A percentile compares a stretch with the other conserved stretches of the same genome.
Evolutionary conservation across 2,888 invertebrate genomes (phyloP).

Genomic region (Carabus problematicus): DNA sequence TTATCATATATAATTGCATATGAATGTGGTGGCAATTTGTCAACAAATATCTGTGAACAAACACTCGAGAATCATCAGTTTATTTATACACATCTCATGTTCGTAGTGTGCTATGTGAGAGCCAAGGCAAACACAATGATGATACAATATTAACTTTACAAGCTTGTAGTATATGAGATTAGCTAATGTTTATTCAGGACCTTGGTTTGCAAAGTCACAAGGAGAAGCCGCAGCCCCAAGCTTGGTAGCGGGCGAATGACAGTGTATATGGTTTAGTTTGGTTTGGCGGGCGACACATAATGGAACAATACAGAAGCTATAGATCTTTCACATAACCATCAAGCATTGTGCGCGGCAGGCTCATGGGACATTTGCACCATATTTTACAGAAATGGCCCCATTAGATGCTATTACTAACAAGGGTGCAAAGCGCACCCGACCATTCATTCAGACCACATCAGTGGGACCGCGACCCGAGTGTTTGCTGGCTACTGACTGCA

Average conservation of each 20-base stretch:
- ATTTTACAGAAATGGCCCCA: constrained; percentile 58
- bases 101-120: constrained; percentile 1
- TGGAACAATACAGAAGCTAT: constrained; percentile 42
- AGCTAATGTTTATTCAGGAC: constrained; percentile 41
- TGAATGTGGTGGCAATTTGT: constrained; percentile 7
- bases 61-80: constrained; percentile 25
- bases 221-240: constrained; percentile 7
- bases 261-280: neutral
- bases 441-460: constrained; percentile 38
- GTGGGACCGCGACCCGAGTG: constrained; percentile 19
- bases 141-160: constrained; percentile 28
- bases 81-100: constrained; percentile 30
- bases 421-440: constrained; percentile 30
- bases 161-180: constrained; percentile 32
- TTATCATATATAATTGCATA: too few species aligned
- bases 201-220: constrained; percentile 14
- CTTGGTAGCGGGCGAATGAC: constrained; percentile 1
- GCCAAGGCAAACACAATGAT: constrained; percentile 17
- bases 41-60: constrained; percentile 13
- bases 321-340: constrained; percentile 47
- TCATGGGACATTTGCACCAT: constrained; percentile 53
- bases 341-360: constrained; percentile 49
- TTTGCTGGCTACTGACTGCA: neutral
- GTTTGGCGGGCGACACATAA: constrained; percentile 15
- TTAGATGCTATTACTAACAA: constrained; percentile 52